Evolutionary conservation across 2,888 invertebrate species (phyloP).

Genomic region (Chironomus tentans): DNA sequence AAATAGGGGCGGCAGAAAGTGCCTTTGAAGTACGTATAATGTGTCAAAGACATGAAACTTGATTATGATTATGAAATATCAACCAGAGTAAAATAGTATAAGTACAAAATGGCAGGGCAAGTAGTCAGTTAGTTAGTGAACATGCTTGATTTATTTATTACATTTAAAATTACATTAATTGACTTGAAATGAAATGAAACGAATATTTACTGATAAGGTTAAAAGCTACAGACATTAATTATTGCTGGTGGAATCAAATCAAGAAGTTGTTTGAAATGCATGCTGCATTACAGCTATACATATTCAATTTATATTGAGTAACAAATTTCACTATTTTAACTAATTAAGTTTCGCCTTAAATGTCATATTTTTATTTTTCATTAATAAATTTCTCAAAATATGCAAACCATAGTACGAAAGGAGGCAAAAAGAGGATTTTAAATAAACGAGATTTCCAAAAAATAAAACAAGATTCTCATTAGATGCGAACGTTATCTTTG

Average conservation of each 20-base stretch:
- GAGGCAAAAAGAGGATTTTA: neutral
- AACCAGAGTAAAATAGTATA: neutral
- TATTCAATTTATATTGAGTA: neutral
- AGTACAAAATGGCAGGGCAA: neutral
- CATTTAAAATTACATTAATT: neutral
- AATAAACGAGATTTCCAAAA: conserved; percentile 1
- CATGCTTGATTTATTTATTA: neutral
- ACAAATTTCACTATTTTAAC: neutral
- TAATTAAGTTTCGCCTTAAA: neutral
- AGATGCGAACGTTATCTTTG: conserved; percentile 22
- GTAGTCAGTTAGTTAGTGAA: neutral
- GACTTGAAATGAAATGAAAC: neutral
- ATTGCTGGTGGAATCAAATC: neutral
- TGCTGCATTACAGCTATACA: neutral
- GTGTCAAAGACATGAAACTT: conserved; percentile 27
- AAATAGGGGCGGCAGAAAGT: neutral
- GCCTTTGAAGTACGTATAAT: conserved; percentile 21
- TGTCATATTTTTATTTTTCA: neutral
- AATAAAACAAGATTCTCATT: conserved; percentile 23
- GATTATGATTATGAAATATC: conserved; percentile 25
- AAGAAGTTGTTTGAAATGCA: neutral
- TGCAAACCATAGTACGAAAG: neutral
- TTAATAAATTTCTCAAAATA: neutral
- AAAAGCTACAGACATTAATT: neutral
- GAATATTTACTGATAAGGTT: neutral